Conservation (phyloP, 1,140 invertebrate genomes). For the Caerostris extrusa region DNA sequence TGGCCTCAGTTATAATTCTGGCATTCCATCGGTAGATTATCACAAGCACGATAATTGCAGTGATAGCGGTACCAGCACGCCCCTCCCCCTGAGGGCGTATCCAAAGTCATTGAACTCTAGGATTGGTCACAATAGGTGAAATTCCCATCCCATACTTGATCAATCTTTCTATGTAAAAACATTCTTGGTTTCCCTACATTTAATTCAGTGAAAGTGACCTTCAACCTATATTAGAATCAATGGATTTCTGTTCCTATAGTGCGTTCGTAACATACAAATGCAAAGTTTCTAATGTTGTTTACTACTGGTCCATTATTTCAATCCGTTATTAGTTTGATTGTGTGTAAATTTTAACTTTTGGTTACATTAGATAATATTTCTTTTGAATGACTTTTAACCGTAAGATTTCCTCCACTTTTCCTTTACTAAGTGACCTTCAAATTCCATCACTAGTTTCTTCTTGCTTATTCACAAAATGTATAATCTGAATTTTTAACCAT, state of each 20-base stretch:
- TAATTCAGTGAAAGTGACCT: not conserved
- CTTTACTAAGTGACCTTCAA: too few species aligned
- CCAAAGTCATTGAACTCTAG: conserved; percentile 18
- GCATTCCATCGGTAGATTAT: conserved; percentile 30
- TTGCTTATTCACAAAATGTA: too few species aligned
- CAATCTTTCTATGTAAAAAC: not conserved
- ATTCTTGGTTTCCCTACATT: not conserved
- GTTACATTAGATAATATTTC: too few species aligned
- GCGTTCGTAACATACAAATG: too few species aligned
- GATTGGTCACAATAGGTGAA: conserved; percentile 14
- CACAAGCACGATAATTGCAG: conserved; percentile 26
- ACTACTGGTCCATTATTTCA: too few species aligned
- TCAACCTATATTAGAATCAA: not conserved
- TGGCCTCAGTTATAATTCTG: conserved; percentile 25
- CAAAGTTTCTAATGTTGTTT: too few species aligned
- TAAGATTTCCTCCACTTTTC: too few species aligned
- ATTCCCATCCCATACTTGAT: not conserved
- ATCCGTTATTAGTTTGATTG: too few species aligned
- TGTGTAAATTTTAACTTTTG: too few species aligned
- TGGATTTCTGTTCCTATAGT: not conserved
- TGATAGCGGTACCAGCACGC: conserved; percentile 32
- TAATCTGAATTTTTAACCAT: too few species aligned
- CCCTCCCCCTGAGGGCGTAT: not conserved
- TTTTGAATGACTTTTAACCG: too few species aligned
- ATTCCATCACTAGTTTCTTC: too few species aligned